phyloP scores from a whole-genome alignment of 2,888 invertebrate species.

The Thecocarcelia acutangulata region DNA sequence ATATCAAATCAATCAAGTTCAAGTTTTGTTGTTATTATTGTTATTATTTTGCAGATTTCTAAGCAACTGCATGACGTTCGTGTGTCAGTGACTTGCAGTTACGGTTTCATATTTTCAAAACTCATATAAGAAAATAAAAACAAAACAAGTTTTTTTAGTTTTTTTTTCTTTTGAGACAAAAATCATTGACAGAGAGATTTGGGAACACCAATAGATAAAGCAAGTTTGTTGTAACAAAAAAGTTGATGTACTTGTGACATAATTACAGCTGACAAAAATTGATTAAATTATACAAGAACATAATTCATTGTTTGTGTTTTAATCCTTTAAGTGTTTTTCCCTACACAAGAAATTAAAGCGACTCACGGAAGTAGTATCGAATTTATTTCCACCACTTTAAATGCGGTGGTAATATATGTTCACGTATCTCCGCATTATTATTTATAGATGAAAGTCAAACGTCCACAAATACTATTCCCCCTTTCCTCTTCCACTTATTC shows the following conservation, averaged over 20 bases:
- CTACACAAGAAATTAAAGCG: too few relatives aligned
- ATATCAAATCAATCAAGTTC: constrained; percentile 67
- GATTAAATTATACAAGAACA: constrained; percentile 24
- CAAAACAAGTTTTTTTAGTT: constrained; percentile 1
- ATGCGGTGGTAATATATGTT: too few relatives aligned
- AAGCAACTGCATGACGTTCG: neutral
- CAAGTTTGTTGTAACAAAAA: neutral
- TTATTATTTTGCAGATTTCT: neutral
- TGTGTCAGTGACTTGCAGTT: neutral
- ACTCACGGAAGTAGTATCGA: too few relatives aligned
- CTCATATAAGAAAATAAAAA: constrained; percentile 15
- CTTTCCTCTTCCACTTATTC: too few relatives aligned
- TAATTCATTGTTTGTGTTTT: neutral
- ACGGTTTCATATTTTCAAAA: neutral
- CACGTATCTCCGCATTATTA: too few relatives aligned
- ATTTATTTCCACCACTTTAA: too few relatives aligned
- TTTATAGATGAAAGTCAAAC: too few relatives aligned
- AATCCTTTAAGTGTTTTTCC: neutral
- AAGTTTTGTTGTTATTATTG: constrained; percentile 55
- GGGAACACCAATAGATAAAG: neutral
- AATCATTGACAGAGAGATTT: constrained; percentile 22
- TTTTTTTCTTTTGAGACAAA: constrained; percentile 10
- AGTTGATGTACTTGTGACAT: constrained; percentile 11
- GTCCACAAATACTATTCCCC: too few relatives aligned
- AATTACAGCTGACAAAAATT: constrained; percentile 29